Conservation (phyloP, 2,797 vertebrate species). For the Perodicticus potto region DNA sequence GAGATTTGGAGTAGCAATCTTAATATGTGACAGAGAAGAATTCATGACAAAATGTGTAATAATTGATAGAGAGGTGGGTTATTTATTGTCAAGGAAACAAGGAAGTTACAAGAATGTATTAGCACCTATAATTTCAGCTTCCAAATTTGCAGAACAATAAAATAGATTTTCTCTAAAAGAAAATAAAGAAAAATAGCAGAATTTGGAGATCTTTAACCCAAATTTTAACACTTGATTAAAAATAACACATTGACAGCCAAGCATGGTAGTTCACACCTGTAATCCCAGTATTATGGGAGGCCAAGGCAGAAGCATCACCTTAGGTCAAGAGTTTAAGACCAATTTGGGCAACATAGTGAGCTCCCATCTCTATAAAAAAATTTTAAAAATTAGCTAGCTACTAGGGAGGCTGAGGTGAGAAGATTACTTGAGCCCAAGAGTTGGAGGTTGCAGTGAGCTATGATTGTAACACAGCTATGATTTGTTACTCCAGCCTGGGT, state of each 20-base stretch:
- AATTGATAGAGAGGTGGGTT: background rate
- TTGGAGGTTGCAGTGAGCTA: too few species aligned
- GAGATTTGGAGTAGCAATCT: background rate
- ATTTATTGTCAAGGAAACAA: background rate
- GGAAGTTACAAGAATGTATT: background rate
- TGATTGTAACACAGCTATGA: too few species aligned
- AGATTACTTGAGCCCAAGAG: too few species aligned
- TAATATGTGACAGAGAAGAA: conserved; percentile 2
- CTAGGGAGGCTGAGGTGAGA: too few species aligned
- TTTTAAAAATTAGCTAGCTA: too few species aligned
- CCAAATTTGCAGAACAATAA: background rate
- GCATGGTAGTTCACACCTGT: too few species aligned
- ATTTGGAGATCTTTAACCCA: background rate
- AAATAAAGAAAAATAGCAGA: background rate
- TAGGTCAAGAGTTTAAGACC: too few species aligned
- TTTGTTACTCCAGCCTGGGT: too few species aligned
- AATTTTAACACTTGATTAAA: background rate
- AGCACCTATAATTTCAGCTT: background rate
- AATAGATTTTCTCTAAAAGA: background rate
- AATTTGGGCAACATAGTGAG: too few species aligned
- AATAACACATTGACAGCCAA: background rate
- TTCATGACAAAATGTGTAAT: background rate
- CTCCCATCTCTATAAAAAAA: too few species aligned
- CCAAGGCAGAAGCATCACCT: too few species aligned
- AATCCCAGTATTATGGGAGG: too few species aligned